phyloP scores from a whole-genome alignment of 2,797 vertebrate species.

The Harpagifer antarcticus region DNA sequence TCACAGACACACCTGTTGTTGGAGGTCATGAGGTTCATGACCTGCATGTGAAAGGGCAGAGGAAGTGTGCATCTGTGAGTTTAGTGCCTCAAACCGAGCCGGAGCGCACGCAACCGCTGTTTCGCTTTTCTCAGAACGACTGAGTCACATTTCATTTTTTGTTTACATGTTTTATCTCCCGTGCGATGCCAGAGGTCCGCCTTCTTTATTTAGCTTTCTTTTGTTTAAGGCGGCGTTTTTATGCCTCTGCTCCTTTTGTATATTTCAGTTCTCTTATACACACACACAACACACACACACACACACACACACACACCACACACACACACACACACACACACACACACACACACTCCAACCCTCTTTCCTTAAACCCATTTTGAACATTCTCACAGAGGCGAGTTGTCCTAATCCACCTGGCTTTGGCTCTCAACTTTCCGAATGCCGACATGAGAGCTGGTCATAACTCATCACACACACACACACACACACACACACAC shows the following conservation, averaged over 20 bases:
- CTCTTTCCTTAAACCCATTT: slow-evolving; percentile 34
- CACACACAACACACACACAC: slow-evolving; percentile 22
- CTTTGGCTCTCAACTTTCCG: slow-evolving; percentile 74
- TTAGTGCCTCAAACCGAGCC: slow-evolving; percentile 27
- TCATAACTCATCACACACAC: slow-evolving; percentile 67
- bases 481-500: slow-evolving; percentile 16
- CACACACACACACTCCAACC: slow-evolving; percentile 18
- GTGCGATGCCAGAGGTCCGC: slow-evolving; percentile 20
- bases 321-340: neutral
- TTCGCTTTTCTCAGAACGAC: slow-evolving; percentile 11
- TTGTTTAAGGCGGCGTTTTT: slow-evolving; percentile 21
- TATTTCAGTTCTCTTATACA: slow-evolving; percentile 9
- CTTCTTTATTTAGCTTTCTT: slow-evolving; percentile 48
- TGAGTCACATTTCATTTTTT: slow-evolving; percentile 24
- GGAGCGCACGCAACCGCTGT: slow-evolving; percentile 3
- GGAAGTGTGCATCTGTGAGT: slow-evolving; percentile 38
- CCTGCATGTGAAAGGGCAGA: slow-evolving; percentile 27
- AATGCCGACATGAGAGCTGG: slow-evolving; percentile 68
- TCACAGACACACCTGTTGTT: slow-evolving; percentile 62
- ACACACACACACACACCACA: slow-evolving; percentile 22
- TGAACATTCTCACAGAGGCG: slow-evolving; percentile 58
- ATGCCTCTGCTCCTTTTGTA: slow-evolving; percentile 21
- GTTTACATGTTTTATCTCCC: slow-evolving; percentile 31
- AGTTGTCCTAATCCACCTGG: slow-evolving; percentile 75
- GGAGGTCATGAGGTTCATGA: slow-evolving; percentile 59